Evolutionary conservation across 2,888 invertebrate species (phyloP), one percentile per base, ranked within the genome.

Genomic region (Campopleginae sp.): DNA sequence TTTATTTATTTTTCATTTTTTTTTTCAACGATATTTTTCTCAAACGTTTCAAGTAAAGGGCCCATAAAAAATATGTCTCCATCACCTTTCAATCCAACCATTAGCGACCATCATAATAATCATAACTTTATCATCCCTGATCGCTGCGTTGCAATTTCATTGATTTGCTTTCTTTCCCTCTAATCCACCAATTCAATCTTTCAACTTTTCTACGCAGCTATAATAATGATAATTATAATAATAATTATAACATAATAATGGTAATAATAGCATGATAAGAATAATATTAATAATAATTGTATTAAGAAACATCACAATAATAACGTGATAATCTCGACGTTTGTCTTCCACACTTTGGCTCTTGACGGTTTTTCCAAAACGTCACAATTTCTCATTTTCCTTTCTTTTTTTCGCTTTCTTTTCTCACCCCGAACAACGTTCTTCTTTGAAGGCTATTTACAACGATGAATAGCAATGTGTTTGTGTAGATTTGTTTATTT

Each of bases 391-490:
- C 51, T 10, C 10, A 27, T 27, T 27, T 58, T 58, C 58, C 0
- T 27, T 58, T 2, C 14, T 27, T 71, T 82, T 54, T 66, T 78
- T 68, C 7, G 17, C 23, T 58, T 72, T 65, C n/a, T 75, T 72
- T 19, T 33, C 48, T 72, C 58, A 14, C 54, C 51, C 61, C 61
- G 58, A 80, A 75, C 79, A 72, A 74, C 51, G 23, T 42, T 61
- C 27, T 42, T 46, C 78, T 88, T 89, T 90, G 89, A 88, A 88
- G 89, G 90, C 90, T 92, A 92, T 92, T 91, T 92, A 92, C 92
- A 92, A 90, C 88, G 71, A 86, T 84, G 79, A 86, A 82, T 84
- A 86, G 79, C 86, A 79, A 86, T 84, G 68, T 79, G 72, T 83
- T 63, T 66, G 46, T 70, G 23, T 78, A 17, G 27, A 31, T 65